phyloP scores from a whole-genome alignment of 2,797 vertebrate genomes.

The Champsocephalus gunnari region DNA sequence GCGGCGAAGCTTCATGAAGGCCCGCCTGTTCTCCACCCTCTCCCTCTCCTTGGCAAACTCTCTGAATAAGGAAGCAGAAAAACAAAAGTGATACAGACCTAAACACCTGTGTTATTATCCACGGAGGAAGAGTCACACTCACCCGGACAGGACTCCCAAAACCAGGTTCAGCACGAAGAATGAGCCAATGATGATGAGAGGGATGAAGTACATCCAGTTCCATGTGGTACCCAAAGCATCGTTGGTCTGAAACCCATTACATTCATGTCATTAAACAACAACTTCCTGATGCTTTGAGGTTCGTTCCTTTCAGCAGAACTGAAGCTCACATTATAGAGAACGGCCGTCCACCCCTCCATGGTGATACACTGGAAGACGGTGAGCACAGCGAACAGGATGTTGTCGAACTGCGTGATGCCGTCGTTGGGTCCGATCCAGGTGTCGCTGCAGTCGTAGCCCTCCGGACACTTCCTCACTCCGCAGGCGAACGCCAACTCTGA shows the following conservation, averaged over 20 bases:
- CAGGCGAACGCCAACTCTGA: slow-evolving; percentile 94
- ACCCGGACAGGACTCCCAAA: slow-evolving; percentile 98
- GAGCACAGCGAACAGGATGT: slow-evolving; percentile 98
- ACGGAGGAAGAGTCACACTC: slow-evolving; percentile 67
- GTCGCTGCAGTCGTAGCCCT: slow-evolving; percentile 92
- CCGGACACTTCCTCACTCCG: slow-evolving; percentile 92
- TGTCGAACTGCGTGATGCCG: slow-evolving; percentile 99
- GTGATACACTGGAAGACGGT: slow-evolving; percentile 99
- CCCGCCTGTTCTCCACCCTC: slow-evolving; percentile 96
- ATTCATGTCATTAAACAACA: slow-evolving; percentile 10
- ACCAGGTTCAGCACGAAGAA: slow-evolving; percentile 99
- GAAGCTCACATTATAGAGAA: slow-evolving; percentile 94
- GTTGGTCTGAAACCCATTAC: slow-evolving; percentile 90
- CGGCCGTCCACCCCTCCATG: slow-evolving; percentile 99
- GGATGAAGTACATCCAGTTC: slow-evolving; percentile 99
- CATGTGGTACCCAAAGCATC: slow-evolving; percentile 97
- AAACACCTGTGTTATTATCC: not conserved
- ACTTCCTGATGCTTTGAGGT: not conserved
- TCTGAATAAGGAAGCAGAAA: slow-evolving; percentile 75
- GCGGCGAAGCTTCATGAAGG: slow-evolving; percentile 97
- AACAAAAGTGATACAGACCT: not conserved
- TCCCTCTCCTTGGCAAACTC: slow-evolving; percentile 99
- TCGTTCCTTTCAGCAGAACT: not conserved
- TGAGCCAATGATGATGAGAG: slow-evolving; percentile 99
- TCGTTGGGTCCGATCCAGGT: slow-evolving; percentile 98